Evolutionary conservation across 2,113 vertebrate genomes (phyloP).

Genomic region (Eudyptes chrysolophus): DNA sequence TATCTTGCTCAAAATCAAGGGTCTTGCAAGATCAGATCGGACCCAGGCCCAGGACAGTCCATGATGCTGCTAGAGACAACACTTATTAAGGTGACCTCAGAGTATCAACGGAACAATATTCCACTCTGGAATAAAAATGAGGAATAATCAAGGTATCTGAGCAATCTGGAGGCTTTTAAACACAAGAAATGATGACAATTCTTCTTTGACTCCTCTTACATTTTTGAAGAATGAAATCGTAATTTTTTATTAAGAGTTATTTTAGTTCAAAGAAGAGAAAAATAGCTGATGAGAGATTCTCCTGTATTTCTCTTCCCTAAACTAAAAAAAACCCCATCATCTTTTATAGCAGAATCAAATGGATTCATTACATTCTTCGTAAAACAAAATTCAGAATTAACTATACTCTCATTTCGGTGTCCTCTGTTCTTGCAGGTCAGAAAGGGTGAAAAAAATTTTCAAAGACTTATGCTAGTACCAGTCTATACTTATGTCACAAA

Average conservation of each 20-base stretch:
- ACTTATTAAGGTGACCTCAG: neutral
- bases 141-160: neutral
- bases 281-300: neutral
- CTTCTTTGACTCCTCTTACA: neutral
- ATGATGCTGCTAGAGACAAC: neutral
- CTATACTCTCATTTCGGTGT: neutral
- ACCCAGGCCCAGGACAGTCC: neutral
- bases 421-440: neutral
- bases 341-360: neutral
- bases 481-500: neutral
- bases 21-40: neutral
- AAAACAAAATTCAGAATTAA: neutral
- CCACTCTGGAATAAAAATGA: neutral
- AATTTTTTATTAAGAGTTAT: neutral
- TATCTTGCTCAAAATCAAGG: neutral
- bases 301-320: neutral
- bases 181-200: neutral
- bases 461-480: neutral
- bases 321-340: rapidly evolving
- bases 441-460: neutral
- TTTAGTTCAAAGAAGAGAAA: neutral
- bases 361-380: neutral
- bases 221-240: neutral
- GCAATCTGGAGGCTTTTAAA: neutral
- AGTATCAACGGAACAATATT: neutral